A percentile compares a stretch with the other conserved stretches of the same genome.
Conservation (phyloP, 2,113 vertebrate species). For the Macroglossus sobrinus region DNA sequence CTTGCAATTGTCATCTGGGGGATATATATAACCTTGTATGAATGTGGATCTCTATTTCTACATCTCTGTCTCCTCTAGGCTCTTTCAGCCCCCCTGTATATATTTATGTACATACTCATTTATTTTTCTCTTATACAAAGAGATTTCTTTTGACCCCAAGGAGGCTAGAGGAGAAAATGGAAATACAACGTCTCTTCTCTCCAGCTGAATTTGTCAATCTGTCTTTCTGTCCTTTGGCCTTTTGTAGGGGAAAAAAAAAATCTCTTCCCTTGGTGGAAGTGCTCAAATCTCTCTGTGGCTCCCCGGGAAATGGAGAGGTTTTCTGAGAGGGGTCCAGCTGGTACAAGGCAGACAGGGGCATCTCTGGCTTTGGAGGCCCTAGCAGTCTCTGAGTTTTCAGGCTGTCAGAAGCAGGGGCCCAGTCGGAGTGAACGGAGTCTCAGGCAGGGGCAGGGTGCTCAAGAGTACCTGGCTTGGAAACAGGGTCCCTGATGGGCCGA, state of each 20-base stretch:
- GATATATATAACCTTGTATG: not conserved
- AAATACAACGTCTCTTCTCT: not conserved
- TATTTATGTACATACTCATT: not conserved
- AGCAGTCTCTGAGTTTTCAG: conserved; percentile 19
- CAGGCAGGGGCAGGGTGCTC: conserved; percentile 5
- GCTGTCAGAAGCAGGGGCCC: not conserved
- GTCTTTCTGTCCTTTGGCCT: conserved; percentile 16
- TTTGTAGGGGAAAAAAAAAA: not conserved
- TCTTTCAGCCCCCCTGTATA: not conserved
- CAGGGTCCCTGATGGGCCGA: conserved; percentile 60
- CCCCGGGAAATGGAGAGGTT: conserved; percentile 28
- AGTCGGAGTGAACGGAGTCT: not conserved
- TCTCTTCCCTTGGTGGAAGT: conserved; percentile 18
- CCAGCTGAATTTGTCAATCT: conserved; percentile 12
- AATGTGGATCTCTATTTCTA: not conserved
- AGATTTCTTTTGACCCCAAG: conserved; percentile 30
- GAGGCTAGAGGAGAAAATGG: conserved; percentile 44
- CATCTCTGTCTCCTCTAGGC: not conserved
- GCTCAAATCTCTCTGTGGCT: conserved; percentile 35
- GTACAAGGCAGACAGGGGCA: conserved; percentile 7
- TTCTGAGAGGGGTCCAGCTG: conserved; percentile 44
- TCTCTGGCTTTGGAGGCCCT: not conserved
- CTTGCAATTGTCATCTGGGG: not conserved
- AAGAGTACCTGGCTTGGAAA: conserved; percentile 13
- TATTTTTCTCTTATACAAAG: not conserved